Percentiles rank a stretch among this genome's conserved stretches.
Evolutionary conservation across 2,888 invertebrate genomes (phyloP).

Genomic region (Nomada ferruginata): DNA sequence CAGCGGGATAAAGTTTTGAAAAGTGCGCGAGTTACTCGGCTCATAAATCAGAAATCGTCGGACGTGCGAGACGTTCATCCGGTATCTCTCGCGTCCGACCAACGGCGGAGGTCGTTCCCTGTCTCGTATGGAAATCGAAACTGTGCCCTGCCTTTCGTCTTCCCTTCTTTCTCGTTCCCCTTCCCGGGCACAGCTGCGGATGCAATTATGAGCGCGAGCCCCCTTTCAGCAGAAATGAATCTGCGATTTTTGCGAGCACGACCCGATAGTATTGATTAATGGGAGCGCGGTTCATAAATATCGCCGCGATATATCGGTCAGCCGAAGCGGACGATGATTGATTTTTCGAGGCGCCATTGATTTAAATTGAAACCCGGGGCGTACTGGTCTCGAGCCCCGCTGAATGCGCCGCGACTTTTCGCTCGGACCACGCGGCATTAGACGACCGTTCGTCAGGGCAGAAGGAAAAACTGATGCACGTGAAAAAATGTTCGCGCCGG

Average conservation of each 20-base stretch:
- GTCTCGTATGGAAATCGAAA: slow-evolving; percentile 68
- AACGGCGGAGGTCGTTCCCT: slow-evolving; percentile 46
- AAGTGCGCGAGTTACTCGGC: slow-evolving; percentile 40
- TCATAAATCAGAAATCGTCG: slow-evolving; percentile 71
- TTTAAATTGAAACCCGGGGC: slow-evolving; percentile 52
- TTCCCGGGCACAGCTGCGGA: background rate
- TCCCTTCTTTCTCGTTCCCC: background rate
- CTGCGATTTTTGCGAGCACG: slow-evolving; percentile 51
- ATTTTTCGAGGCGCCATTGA: slow-evolving; percentile 57
- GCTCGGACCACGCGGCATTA: background rate
- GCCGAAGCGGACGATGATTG: slow-evolving; percentile 47
- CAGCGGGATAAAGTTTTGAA: slow-evolving; percentile 63
- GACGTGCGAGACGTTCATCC: slow-evolving; percentile 66
- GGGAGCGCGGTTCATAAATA: slow-evolving; percentile 69
- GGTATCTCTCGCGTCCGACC: slow-evolving; percentile 49
- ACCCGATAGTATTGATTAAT: slow-evolving; percentile 69
- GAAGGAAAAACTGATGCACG: too few relatives aligned
- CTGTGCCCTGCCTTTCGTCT: slow-evolving; percentile 41
- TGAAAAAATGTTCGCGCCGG: background rate
- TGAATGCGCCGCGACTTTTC: background rate
- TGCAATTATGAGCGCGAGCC: slow-evolving; percentile 62
- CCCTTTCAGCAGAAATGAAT: slow-evolving; percentile 67
- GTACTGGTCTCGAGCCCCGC: background rate
- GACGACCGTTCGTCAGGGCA: background rate
- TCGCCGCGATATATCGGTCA: slow-evolving; percentile 60